phyloP scores from a whole-genome alignment of 92 coral and sea anemone genomes.

The Epizoanthus rinbou region DNA sequence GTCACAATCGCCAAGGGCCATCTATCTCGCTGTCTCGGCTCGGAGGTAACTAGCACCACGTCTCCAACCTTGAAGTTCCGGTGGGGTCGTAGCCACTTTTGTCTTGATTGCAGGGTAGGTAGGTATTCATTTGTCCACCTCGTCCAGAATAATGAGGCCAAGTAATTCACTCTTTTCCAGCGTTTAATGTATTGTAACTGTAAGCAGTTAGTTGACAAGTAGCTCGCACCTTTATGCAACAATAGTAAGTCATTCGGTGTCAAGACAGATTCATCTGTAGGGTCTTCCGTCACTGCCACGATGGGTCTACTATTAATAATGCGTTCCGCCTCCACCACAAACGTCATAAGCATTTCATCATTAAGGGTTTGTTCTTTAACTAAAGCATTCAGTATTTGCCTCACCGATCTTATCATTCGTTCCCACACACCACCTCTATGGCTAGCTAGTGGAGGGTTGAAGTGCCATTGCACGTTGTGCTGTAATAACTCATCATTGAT shows the following conservation, averaged over 20 bases:
- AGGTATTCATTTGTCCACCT: slow-evolving; percentile 6
- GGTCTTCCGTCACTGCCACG: neutral
- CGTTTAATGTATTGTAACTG: neutral
- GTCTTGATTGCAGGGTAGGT: neutral
- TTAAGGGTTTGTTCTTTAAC: neutral
- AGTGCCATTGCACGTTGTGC: neutral
- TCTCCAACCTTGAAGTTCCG: neutral
- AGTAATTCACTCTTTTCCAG: slow-evolving; percentile 6
- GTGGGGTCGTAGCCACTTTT: neutral
- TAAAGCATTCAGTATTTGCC: neutral
- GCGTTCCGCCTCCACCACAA: slow-evolving; percentile 5
- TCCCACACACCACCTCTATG: slow-evolving; percentile 18
- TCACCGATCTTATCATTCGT: no score
- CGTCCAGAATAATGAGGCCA: neutral
- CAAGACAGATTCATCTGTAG: neutral
- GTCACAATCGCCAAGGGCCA: neutral
- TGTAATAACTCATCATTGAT: neutral
- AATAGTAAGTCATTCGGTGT: neutral
- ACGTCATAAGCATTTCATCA: neutral
- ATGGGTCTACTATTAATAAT: neutral
- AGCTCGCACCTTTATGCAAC: neutral
- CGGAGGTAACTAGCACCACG: neutral
- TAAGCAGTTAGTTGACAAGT: neutral
- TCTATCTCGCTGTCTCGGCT: neutral
- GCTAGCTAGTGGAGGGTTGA: neutral